phyloP scores from a whole-genome alignment of 1,140 invertebrate genomes.

The Bombus balteatus region DNA sequence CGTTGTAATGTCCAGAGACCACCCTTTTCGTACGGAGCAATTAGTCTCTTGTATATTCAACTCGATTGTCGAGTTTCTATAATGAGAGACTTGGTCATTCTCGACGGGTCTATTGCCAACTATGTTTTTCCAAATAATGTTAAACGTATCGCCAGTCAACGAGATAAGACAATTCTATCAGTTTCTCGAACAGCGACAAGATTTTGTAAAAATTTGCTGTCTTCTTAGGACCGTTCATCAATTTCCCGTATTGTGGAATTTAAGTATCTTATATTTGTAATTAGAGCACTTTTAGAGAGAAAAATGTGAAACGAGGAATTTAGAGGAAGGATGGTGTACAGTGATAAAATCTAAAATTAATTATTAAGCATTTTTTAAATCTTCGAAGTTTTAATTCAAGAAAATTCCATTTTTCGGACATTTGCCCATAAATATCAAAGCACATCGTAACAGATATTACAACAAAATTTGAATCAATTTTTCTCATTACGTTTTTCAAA shows the following conservation, averaged over 20 bases:
- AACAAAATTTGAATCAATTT: too few relatives aligned
- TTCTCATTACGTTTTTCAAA: neutral
- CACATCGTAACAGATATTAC: neutral
- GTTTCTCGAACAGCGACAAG: neutral
- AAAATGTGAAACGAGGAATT: neutral
- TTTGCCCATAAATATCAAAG: neutral
- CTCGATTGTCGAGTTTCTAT: neutral
- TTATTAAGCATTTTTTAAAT: neutral
- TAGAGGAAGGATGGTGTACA: neutral
- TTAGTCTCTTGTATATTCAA: slow-evolving; percentile 56
- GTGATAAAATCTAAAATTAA: neutral
- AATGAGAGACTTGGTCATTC: neutral
- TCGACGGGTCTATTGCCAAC: neutral
- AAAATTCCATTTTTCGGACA: neutral
- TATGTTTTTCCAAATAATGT: neutral
- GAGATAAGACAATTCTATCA: too few relatives aligned
- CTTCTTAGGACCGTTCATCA: neutral
- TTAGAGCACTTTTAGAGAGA: neutral
- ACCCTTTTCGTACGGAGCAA: slow-evolving; percentile 68
- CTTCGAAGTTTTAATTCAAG: neutral
- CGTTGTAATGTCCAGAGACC: slow-evolving; percentile 21
- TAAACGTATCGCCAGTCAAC: neutral
- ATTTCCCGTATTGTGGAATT: neutral
- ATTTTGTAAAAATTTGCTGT: neutral
- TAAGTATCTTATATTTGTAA: neutral